These are phyloP conservation scores for Pristionchus entomophagus DNA, from an alignment of 2,888 invertebrate species.

Conservation along the genomic window DNA sequence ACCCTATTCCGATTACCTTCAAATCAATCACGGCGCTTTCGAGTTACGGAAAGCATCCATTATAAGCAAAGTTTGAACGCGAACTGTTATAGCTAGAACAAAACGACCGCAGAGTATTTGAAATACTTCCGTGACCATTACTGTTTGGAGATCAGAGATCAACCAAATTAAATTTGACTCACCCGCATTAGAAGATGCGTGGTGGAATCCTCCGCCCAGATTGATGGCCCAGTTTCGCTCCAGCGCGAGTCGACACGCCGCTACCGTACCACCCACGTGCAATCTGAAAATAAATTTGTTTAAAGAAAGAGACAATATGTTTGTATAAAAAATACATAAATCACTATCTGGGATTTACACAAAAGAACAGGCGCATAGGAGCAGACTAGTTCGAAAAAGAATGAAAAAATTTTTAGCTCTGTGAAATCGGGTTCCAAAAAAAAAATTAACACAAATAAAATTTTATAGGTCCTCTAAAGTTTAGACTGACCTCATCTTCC, in stretches of 20 bases:
- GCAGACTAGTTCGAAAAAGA: too few species aligned
- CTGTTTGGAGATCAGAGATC: too few species aligned
- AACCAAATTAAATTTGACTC: background rate
- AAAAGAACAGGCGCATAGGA: too few species aligned
- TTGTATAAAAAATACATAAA: too few species aligned
- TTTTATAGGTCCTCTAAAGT: background rate
- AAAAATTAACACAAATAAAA: background rate
- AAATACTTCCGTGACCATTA: too few species aligned
- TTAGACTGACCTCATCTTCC: conserved; percentile 78
- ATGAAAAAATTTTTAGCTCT: too few species aligned
- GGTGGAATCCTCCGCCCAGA: conserved; percentile 92
- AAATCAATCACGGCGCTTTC: background rate
- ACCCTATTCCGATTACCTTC: background rate
- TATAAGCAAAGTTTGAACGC: background rate
- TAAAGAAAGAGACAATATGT: too few species aligned
- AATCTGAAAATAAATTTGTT: conserved; percentile 52
- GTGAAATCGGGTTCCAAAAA: too few species aligned
- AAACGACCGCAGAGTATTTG: too few species aligned
- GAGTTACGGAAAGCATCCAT: background rate
- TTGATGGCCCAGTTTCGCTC: conserved; percentile 91
- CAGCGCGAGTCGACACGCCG: conserved; percentile 86
- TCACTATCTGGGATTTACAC: too few species aligned
- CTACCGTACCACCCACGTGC: conserved; percentile 86
- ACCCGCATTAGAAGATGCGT: conserved; percentile 85
- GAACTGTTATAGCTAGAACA: too few species aligned